Conservation (phyloP, 2,888 invertebrate species). For the Lithodes maja region DNA sequence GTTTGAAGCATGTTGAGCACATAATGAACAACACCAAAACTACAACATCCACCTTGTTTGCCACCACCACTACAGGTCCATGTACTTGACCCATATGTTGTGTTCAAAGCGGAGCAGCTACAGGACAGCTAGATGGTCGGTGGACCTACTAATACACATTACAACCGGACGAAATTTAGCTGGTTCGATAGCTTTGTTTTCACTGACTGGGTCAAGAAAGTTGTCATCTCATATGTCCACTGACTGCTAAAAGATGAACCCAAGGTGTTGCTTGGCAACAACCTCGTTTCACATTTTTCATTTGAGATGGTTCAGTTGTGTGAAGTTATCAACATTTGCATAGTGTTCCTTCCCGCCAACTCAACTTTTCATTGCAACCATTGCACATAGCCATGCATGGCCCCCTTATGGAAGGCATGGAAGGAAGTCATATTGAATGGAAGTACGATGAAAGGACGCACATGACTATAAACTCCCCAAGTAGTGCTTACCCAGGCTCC, state of each 20-base stretch:
- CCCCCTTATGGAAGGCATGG: slow-evolving; percentile 34
- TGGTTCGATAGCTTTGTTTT: slow-evolving; percentile 73
- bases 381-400: slow-evolving; percentile 38
- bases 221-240: slow-evolving; percentile 72
- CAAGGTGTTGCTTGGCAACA: slow-evolving; percentile 44
- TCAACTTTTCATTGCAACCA: slow-evolving; percentile 36
- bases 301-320: slow-evolving; percentile 8
- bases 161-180: slow-evolving; percentile 74
- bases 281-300: slow-evolving; percentile 28
- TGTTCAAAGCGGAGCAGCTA: slow-evolving; percentile 75
- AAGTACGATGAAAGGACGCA: slow-evolving; percentile 16
- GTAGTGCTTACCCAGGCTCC: slow-evolving; percentile 21
- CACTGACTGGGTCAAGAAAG: slow-evolving; percentile 73
- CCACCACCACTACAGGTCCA: slow-evolving; percentile 73
- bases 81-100: slow-evolving; percentile 74
- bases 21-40: not conserved
- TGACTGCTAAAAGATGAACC: slow-evolving; percentile 67
- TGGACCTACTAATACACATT: slow-evolving; percentile 74
- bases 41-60: slow-evolving; percentile 74
- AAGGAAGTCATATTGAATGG: slow-evolving; percentile 32
- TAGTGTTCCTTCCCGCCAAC: slow-evolving; percentile 52
- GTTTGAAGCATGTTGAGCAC: not conserved
- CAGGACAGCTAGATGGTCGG: slow-evolving; percentile 74
- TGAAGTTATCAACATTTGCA: slow-evolving; percentile 31
- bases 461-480: slow-evolving; percentile 21